Conservation (phyloP, 2,797 vertebrate genomes). For the Smutsia temminckii region DNA sequence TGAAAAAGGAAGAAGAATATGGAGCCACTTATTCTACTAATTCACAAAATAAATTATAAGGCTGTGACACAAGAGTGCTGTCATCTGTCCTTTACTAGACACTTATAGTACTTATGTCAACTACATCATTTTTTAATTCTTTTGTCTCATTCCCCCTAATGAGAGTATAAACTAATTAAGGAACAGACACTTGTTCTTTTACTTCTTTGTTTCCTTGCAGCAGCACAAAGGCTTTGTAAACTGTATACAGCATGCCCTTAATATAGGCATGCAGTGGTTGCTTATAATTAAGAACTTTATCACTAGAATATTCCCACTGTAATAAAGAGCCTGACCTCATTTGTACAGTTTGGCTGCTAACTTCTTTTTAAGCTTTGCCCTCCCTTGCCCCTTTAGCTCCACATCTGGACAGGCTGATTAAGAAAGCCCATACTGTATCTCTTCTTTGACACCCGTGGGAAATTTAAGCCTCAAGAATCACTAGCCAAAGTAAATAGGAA, state of each 20-base stretch:
- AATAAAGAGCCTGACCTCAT: neutral
- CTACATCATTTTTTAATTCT: neutral
- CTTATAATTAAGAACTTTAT: neutral
- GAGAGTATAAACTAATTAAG: neutral
- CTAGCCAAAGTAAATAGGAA: neutral
- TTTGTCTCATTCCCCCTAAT: neutral
- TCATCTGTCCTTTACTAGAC: neutral
- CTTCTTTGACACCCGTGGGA: neutral
- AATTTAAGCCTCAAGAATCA: neutral
- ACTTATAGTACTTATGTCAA: neutral
- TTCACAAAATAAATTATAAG: neutral
- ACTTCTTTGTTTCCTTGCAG: neutral
- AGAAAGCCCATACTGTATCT: neutral
- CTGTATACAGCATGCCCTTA: neutral
- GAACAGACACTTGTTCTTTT: neutral
- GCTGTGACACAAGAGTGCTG: neutral
- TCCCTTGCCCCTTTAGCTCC: neutral
- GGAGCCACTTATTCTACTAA: neutral
- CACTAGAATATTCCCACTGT: neutral
- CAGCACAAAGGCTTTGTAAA: neutral
- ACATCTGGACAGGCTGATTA: neutral
- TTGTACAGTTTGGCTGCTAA: neutral
- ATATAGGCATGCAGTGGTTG: neutral
- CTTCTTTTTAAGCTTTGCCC: neutral
- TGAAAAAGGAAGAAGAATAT: neutral